Base-by-base conservation (phyloP, 2,888 invertebrate species). In the Catonia carolina region DNA sequence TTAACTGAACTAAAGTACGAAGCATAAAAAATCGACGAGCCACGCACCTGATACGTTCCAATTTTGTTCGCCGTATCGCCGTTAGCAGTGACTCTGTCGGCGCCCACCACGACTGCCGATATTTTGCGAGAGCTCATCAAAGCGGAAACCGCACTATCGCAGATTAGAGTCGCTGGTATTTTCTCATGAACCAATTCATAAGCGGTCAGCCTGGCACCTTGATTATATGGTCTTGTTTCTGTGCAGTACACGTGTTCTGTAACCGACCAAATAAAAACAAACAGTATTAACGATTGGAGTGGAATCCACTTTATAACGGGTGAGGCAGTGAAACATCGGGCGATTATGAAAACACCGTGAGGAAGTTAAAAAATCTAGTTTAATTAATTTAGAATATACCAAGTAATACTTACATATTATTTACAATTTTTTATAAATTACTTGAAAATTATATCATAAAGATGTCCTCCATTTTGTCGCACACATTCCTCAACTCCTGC, bases 41-140 rank as follows among this genome's bases (percentile, higher is more conserved):
- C n/a, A n/a, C n/a, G 54, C 67, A 79, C 78, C 78, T 94, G 93
- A 71, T 93, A 94, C 12, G 94, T 94, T 67, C 96, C 98, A 69
- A 98, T 96, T 81, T 99, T 99, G 72, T 99, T 99, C 0, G 98
- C 98, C 0, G 97, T 97, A 72, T 99, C 98, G 0, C 99, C 99
- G 73, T 99, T 99, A 1, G 86, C 84, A 12, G 91, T 93, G 69
- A 89, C 93, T 71, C 98, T 81, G 72, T 99, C 99, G 48, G 98
- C 98, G 15, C 98, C 99, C 17, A 97, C 95, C n/a, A 98, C 85
- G 6, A 99, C 92, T 0, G 94, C 96, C 33, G 85, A 83, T 58
- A 99, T 86, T 63, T 83, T 82, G 69, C 86, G 82, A 12, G 82
- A 79, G 64, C 86, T 84, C 88, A 99, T 89, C 47, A 96, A 77